phyloP scores from a whole-genome alignment of 2,113 vertebrate genomes.

The Arothron firmamentum region DNA sequence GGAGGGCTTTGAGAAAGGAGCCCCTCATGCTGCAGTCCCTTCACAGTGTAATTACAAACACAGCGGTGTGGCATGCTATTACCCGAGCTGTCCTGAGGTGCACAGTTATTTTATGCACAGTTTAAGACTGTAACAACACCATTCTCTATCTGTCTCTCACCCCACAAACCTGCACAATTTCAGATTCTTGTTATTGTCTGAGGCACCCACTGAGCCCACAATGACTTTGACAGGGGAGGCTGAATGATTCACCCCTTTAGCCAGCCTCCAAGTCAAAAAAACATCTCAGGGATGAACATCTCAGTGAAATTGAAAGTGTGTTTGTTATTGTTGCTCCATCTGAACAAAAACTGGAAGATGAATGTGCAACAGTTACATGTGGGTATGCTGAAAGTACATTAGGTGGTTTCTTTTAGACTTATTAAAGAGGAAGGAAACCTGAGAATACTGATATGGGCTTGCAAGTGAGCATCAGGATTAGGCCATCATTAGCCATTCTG shows the following conservation, averaged over 20 bases:
- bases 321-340: conserved; percentile 27
- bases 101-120: conserved; percentile 55
- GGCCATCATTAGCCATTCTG: conserved; percentile 43
- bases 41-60: conserved; percentile 55
- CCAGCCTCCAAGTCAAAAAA: no score
- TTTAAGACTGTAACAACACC: no score
- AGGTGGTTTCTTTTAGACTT: no score
- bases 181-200: conserved; percentile 52
- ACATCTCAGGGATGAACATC: neutral
- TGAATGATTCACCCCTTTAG: no score
- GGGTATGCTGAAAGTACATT: no score
- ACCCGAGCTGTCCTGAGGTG: conserved; percentile 48
- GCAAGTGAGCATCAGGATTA: conserved; percentile 2
- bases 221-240: conserved; percentile 35
- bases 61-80: conserved; percentile 55
- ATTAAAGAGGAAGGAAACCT: no score
- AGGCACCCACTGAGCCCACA: conserved; percentile 46
- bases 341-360: no score
- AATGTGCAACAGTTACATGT: no score
- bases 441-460: neutral
- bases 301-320: conserved; percentile 43
- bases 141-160: neutral
- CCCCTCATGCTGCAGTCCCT: conserved; percentile 42
- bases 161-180: neutral
- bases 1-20: conserved; percentile 38